A percentile compares a stretch with the other conserved stretches of the same genome.
Conservation (phyloP, 2,113 vertebrate genomes). For the Patagioenas fasciata region DNA sequence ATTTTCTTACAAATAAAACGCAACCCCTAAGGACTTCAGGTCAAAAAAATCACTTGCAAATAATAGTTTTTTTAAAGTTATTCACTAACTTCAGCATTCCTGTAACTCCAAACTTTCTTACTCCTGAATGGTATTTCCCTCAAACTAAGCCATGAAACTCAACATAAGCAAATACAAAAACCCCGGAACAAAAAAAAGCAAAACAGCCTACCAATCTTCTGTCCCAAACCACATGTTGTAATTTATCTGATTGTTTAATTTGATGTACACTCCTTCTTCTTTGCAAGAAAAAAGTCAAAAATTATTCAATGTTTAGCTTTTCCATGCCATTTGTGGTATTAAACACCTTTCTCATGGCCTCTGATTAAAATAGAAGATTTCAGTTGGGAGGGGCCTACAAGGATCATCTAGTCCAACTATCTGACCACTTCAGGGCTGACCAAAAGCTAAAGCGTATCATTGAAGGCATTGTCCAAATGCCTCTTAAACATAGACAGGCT, state of each 20-base stretch:
- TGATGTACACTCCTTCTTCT: background rate
- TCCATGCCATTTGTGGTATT: background rate
- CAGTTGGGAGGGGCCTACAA: too few relatives aligned
- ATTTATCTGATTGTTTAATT: background rate
- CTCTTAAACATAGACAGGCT: too few relatives aligned
- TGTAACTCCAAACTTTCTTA: background rate
- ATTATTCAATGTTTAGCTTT: background rate
- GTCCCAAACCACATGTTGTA: background rate
- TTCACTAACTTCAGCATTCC: background rate
- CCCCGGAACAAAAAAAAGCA: background rate
- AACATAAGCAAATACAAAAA: background rate
- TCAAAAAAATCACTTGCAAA: background rate
- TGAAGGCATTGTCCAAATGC: too few relatives aligned
- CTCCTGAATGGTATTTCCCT: background rate
- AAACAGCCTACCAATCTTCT: accelerated
- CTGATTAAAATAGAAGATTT: background rate
- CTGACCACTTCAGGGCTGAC: too few relatives aligned
- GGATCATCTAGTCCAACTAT: too few relatives aligned
- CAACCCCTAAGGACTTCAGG: background rate
- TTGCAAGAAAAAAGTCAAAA: background rate
- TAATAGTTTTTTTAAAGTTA: background rate
- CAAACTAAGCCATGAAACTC: background rate
- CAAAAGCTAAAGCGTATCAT: too few relatives aligned
- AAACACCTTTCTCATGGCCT: background rate
- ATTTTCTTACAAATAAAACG: background rate